Conservation (phyloP, 2,888 invertebrate species). For the Zhuqinia jingwanae region DNA sequence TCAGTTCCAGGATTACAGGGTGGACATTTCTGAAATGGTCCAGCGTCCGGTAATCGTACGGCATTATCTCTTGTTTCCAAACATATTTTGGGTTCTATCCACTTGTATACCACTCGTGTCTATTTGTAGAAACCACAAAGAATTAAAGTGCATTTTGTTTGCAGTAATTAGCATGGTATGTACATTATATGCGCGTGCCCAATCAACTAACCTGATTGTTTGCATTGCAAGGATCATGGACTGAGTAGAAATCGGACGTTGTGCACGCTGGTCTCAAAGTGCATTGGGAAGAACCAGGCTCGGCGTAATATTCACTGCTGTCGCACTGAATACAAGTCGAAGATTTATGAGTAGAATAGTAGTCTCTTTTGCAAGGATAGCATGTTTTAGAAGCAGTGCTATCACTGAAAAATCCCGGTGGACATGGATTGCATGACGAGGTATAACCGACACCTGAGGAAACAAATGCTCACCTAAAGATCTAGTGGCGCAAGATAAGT, state of each 20-base stretch:
- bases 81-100: constrained; percentile 84
- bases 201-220: constrained; percentile 81
- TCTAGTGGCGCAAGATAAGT: not conserved
- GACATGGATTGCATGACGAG: constrained; percentile 82
- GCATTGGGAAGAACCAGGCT: constrained; percentile 82
- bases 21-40: constrained; percentile 80
- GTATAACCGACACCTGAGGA: constrained; percentile 83
- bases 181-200: constrained; percentile 78
- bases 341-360: constrained; percentile 81
- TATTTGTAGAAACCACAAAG: too few species aligned
- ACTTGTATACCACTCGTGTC: constrained; percentile 82
- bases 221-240: constrained; percentile 82
- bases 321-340: constrained; percentile 81
- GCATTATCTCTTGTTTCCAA: constrained; percentile 81
- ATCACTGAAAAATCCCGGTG: constrained; percentile 80
- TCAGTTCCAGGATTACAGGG: constrained; percentile 83
- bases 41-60: constrained; percentile 81
- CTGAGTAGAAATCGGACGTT: constrained; percentile 82
- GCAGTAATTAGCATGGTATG: not conserved
- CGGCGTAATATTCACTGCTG: constrained; percentile 81
- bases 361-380: constrained; percentile 82
- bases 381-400: constrained; percentile 81
- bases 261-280: constrained; percentile 82
- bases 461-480: not conserved
- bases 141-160: too few species aligned